Percentiles rank a stretch among this genome's conserved stretches.
Conservation (phyloP, 1,140 invertebrate species). For the Heliconius himera region DNA sequence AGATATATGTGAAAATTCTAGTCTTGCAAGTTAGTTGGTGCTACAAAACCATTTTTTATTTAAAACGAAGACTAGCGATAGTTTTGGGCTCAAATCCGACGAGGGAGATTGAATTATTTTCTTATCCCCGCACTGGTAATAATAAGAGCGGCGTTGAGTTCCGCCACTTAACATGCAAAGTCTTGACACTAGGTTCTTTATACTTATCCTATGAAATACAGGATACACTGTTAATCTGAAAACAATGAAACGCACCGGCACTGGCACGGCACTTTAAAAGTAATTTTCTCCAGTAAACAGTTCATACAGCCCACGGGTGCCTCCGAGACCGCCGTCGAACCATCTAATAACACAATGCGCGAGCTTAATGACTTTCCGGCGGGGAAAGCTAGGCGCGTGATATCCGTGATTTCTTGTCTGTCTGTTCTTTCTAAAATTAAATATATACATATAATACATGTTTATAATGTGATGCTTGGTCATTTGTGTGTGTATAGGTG, state of each 20-base stretch:
- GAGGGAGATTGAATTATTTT: too few species aligned
- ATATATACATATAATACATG: background rate
- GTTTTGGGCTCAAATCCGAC: too few species aligned
- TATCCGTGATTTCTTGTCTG: constrained; percentile 23
- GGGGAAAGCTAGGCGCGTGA: constrained; percentile 28
- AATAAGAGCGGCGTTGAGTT: too few species aligned
- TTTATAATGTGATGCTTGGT: background rate
- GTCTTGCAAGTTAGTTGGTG: background rate
- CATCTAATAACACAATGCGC: constrained; percentile 33
- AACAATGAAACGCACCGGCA: background rate
- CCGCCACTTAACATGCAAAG: too few species aligned
- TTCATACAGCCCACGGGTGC: constrained; percentile 5
- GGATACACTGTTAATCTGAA: background rate
- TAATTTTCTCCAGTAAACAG: constrained; percentile 19
- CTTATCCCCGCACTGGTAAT: too few species aligned
- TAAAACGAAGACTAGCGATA: too few species aligned
- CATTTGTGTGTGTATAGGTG: background rate
- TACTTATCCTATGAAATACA: too few species aligned
- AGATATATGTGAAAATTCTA: background rate
- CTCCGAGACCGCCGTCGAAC: constrained; percentile 23
- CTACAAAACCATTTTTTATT: too few species aligned
- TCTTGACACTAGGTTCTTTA: too few species aligned
- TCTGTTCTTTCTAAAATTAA: constrained; percentile 3
- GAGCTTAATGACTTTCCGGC: constrained; percentile 37
- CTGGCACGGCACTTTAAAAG: background rate